phyloP scores from a whole-genome alignment of 2,888 invertebrate genomes.

The Diarsia dahlii region DNA sequence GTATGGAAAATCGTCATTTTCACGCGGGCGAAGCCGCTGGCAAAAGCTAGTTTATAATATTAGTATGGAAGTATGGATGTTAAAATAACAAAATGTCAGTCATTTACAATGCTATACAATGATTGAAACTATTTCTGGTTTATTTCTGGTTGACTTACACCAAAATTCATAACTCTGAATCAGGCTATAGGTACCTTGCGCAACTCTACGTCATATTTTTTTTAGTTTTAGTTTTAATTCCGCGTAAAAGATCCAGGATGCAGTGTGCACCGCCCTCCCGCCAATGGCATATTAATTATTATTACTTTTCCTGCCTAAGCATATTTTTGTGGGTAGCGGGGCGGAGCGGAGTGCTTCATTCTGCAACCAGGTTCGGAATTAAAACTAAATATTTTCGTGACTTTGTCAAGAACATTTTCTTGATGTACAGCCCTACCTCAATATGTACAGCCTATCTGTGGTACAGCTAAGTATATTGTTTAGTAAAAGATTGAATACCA shows the following conservation, averaged over 20 bases:
- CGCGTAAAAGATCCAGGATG: background rate
- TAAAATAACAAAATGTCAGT: too few species aligned
- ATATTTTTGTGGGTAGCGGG: background rate
- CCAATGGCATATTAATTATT: background rate
- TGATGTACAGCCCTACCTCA: background rate
- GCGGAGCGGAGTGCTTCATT: too few species aligned
- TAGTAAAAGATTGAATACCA: constrained; percentile 25
- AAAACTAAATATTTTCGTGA: background rate
- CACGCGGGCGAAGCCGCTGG: too few species aligned
- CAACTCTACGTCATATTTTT: too few species aligned
- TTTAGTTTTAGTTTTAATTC: too few species aligned
- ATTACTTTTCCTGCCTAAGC: background rate
- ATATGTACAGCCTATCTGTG: too few species aligned
- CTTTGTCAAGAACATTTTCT: background rate
- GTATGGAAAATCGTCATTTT: too few species aligned
- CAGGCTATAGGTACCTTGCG: too few species aligned
- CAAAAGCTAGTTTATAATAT: too few species aligned
- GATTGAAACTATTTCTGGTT: background rate
- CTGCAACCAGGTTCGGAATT: background rate
- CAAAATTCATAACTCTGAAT: too few species aligned
- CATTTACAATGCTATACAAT: background rate
- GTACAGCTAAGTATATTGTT: constrained; percentile 25
- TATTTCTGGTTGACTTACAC: too few species aligned
- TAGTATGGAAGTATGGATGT: too few species aligned
- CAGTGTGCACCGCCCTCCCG: background rate